Percentiles rank a stretch among this genome's conserved stretches.
Conservation (phyloP, 2,797 vertebrate species). For the Vireo griseus region DNA sequence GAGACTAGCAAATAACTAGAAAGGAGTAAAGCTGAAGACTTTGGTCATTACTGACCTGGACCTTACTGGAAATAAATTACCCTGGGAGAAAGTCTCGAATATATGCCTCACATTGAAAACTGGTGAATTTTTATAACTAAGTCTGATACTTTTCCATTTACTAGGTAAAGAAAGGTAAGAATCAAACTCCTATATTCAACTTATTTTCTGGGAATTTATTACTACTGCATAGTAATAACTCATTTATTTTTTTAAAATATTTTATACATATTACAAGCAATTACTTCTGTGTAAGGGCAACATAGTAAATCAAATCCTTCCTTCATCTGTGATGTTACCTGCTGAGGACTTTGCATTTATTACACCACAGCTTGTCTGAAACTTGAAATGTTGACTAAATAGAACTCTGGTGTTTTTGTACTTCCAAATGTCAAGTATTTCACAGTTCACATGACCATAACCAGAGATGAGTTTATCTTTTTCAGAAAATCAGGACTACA, state of each 20-base stretch:
- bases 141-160: background rate
- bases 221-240: background rate
- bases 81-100: background rate
- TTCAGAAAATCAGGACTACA: background rate
- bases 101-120: background rate
- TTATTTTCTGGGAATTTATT: background rate
- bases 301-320: background rate
- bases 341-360: background rate
- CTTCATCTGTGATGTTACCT: background rate
- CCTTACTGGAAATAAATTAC: background rate
- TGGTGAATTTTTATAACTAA: background rate
- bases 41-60: background rate
- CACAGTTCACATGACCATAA: background rate
- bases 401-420: background rate
- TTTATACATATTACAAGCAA: background rate
- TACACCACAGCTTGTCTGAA: background rate
- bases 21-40: background rate
- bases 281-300: background rate
- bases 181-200: background rate
- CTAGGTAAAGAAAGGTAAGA: background rate
- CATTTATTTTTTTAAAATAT: background rate
- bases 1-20: background rate
- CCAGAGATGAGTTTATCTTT: background rate
- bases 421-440: background rate
- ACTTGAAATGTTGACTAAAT: background rate